Evolutionary conservation across 1,140 invertebrate species (phyloP), one percentile per base, ranked within the genome.

Genomic region (Drosophila saltans): DNA sequence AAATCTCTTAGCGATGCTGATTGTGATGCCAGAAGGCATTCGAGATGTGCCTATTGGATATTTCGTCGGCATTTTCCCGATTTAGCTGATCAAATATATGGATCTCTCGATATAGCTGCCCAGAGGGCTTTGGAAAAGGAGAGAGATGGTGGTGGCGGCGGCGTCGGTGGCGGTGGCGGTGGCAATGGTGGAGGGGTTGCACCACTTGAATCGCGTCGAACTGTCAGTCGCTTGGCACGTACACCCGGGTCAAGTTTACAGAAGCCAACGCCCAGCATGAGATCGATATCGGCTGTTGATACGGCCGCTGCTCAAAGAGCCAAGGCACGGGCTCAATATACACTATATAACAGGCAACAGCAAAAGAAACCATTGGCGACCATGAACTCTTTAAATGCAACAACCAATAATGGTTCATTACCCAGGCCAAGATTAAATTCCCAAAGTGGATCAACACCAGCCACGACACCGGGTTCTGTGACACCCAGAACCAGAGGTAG

Each of bases 251-350:
- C 45, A 1, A 73, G 75, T 2, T 43, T 91, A 45, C 91, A 91
- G 30, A 92, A 92, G 57, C 72, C 91, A 0, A 71, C 90, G 21
- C 78, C 93, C 58, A 94, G 93, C 67, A 94, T 93, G 81, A 95
- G 98, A 70, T 98, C 98, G 56, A 97, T 97, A 86, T 98, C 97
- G 78, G 98, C 98, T 45, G 97, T 98, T 88, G 98, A 99, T 94
- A 94, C 97, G 63, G 96, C 97, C 79, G 97, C 97, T 8, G 97
- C 96, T 28, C 96, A 97, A 92, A 93, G 97, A 62, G 97, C 97
- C 16, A 96, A 97, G 80, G 96, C 95, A 0, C 94, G 97, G 67
- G 95, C 96, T 39, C 94, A 96, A 72, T 97, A 97, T 92, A 96
- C 96, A 21, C 95, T 95, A 74, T 94, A 97, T 91, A 95, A 95